These are phyloP conservation scores for Batillaria attramentaria DNA, from an alignment of 1,140 invertebrate species.

Conservation along the genomic window DNA sequence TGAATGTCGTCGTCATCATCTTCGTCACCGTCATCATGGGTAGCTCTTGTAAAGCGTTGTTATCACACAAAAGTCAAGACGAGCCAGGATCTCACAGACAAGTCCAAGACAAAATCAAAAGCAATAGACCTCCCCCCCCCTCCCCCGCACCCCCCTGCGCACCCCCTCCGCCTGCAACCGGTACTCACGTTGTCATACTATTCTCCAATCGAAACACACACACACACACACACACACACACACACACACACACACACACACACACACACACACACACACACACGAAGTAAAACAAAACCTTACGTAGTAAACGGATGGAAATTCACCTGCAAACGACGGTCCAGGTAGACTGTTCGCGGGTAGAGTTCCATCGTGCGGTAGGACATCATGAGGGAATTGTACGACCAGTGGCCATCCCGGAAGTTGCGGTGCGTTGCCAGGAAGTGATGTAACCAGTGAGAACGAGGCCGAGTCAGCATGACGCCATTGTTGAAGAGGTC, in stretches of 20 bases:
- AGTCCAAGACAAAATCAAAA: too few species aligned
- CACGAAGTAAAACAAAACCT: not conserved
- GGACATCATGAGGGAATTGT: slow-evolving; percentile 31
- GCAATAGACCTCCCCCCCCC: too few species aligned
- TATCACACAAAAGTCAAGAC: too few species aligned
- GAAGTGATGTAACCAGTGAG: slow-evolving; percentile 24
- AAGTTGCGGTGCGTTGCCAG: slow-evolving; percentile 7
- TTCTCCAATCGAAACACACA: not conserved
- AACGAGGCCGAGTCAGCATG: slow-evolving; percentile 11
- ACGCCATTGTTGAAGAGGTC: slow-evolving; percentile 32
- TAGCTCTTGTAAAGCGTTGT: too few species aligned
- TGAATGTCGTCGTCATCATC: not conserved
- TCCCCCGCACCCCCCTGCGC: too few species aligned
- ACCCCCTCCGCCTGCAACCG: not conserved
- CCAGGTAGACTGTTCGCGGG: slow-evolving; percentile 30
- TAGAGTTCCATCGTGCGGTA: slow-evolving; percentile 41
- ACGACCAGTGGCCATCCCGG: slow-evolving; percentile 31
- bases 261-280: not conserved
- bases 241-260: not conserved
- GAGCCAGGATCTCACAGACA: too few species aligned
- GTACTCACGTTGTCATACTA: not conserved
- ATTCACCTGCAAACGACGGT: slow-evolving; percentile 42
- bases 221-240: not conserved
- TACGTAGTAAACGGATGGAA: not conserved
- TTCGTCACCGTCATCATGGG: too few species aligned